Evolutionary conservation across 2,888 invertebrate genomes (phyloP).

Genomic region (Agrotis clavis): DNA sequence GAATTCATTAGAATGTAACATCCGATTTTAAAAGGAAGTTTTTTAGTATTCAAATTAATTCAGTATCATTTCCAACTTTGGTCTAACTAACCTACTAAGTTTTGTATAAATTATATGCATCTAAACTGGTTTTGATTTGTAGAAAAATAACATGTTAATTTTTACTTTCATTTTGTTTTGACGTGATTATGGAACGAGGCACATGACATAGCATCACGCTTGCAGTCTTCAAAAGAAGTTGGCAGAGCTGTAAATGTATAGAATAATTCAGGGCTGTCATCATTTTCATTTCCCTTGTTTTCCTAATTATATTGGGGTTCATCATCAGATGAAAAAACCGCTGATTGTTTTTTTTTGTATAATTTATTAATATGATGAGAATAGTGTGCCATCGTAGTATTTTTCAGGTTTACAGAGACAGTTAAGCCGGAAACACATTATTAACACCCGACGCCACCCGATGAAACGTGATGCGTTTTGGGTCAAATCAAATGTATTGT

Average conservation of each 20-base stretch:
- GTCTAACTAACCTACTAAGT: neutral
- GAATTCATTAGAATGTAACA: slow-evolving; percentile 6
- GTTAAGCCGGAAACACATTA: too few relatives aligned
- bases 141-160: slow-evolving; percentile 27
- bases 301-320: too few relatives aligned
- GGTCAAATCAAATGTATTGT: too few relatives aligned
- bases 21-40: neutral
- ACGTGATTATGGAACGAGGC: slow-evolving; percentile 32
- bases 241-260: neutral
- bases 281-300: too few relatives aligned
- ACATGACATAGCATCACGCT: neutral
- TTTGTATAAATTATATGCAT: slow-evolving; percentile 19
- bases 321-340: too few relatives aligned
- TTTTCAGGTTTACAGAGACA: too few relatives aligned
- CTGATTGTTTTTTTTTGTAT: too few relatives aligned
- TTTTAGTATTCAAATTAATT: slow-evolving; percentile 49
- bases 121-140: slow-evolving; percentile 16
- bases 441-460: too few relatives aligned
- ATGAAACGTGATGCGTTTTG: too few relatives aligned
- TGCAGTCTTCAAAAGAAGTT: neutral
- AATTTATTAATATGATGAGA: too few relatives aligned
- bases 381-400: too few relatives aligned
- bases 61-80: slow-evolving; percentile 11
- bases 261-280: neutral
- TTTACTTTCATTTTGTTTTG: slow-evolving; percentile 51